Percentiles rank a stretch among this genome's conserved stretches.
These are phyloP conservation scores for Choristoneura rosaceana DNA, from an alignment of 2,888 invertebrate genomes.

Conservation along the genomic window DNA sequence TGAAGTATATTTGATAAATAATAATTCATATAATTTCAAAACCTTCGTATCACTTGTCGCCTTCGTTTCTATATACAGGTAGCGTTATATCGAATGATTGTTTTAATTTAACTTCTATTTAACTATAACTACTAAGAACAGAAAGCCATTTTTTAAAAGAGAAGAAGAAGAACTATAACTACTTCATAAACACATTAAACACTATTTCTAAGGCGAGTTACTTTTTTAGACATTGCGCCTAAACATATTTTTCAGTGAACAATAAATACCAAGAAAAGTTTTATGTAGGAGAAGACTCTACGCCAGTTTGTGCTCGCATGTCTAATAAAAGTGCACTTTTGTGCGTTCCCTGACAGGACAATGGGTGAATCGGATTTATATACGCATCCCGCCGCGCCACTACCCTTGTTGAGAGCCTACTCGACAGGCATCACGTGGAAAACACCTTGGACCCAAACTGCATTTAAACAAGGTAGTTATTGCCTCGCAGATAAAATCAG, in stretches of 20 bases:
- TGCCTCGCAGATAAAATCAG: background rate
- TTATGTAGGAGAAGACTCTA: slow-evolving; percentile 50
- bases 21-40: too few relatives aligned
- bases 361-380: slow-evolving; percentile 73
- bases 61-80: too few relatives aligned
- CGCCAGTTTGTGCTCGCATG: slow-evolving; percentile 52
- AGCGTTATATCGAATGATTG: too few relatives aligned
- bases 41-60: too few relatives aligned
- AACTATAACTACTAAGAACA: too few relatives aligned
- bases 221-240: background rate
- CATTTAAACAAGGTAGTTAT: background rate
- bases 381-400: slow-evolving; percentile 68
- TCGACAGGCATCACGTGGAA: slow-evolving; percentile 4
- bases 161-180: too few relatives aligned
- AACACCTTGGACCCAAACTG: background rate
- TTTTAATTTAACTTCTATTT: too few relatives aligned
- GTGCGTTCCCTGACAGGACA: slow-evolving; percentile 70
- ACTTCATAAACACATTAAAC: too few relatives aligned
- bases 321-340: slow-evolving; percentile 64
- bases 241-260: background rate
- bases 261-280: background rate
- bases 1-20: too few relatives aligned
- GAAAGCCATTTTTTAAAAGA: too few relatives aligned
- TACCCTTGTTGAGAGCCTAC: slow-evolving; percentile 50
- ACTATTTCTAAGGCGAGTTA: too few relatives aligned